Conservation (phyloP, 2,888 invertebrate genomes). For the Sinhomidia bicolor region DNA sequence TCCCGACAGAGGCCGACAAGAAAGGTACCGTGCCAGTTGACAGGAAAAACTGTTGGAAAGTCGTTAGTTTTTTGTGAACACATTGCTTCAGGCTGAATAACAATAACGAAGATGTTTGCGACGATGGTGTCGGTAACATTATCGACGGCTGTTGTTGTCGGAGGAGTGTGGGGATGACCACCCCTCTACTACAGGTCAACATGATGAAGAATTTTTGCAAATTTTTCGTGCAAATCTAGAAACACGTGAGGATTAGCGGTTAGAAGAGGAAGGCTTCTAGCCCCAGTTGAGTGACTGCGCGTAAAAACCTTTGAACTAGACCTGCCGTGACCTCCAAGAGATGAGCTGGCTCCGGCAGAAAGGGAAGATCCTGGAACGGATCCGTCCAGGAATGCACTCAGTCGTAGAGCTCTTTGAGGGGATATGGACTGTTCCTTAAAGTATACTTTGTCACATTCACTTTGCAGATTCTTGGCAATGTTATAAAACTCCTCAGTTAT, state of each 20-base stretch:
- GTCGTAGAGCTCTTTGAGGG: constrained; percentile 78
- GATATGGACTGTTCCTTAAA: constrained; percentile 79
- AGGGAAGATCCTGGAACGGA: constrained; percentile 54
- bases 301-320: constrained; percentile 76
- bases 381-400: constrained; percentile 76
- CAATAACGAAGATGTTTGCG: constrained; percentile 36
- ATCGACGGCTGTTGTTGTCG: constrained; percentile 34
- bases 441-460: constrained; percentile 80
- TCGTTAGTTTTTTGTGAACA: constrained; percentile 66
- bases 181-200: constrained; percentile 78
- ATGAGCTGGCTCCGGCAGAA: constrained; percentile 65
- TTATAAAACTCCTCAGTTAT: constrained; percentile 80
- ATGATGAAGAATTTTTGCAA: constrained; percentile 80
- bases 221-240: constrained; percentile 80
- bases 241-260: constrained; percentile 80
- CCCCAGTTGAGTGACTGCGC: constrained; percentile 78
- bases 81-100: constrained; percentile 67
- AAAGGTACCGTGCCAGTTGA: background rate
- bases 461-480: constrained; percentile 78
- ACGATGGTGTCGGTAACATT: background rate
- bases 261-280: constrained; percentile 79
- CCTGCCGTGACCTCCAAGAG: constrained; percentile 66
- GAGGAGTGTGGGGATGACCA: constrained; percentile 7
- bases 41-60: constrained; percentile 52
- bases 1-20: background rate